Evolutionary conservation across 2,888 invertebrate species (phyloP), one percentile per base, ranked within the genome.

Genomic region (Tetheella fluctuosa): DNA sequence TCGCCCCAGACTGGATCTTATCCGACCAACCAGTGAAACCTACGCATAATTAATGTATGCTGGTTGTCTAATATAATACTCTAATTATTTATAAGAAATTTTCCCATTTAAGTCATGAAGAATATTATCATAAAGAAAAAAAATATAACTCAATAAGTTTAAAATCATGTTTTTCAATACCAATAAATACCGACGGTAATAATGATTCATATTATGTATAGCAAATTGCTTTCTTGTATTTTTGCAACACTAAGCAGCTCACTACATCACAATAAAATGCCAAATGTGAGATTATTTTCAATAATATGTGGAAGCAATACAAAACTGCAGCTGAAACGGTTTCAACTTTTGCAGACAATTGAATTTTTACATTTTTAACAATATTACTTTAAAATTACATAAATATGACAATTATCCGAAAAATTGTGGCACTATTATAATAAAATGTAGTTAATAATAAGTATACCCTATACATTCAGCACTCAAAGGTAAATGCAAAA

Each of bases 261-360:
- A 59, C 37, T 25, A 28, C n/a, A 15, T 23, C 39, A 23, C 28
- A n/a, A 68, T 64, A 61, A 65, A 70, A 77, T 81, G 88, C 88
- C 89, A 88, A 83, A 78, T 78, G 86, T 86, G 90, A 90, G 88
- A 90, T 88, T 79, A 79, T 79, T 80, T 76, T 80, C 76, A 91
- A 91, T 90, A 91, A 91, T 91, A 91, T 91, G 88, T 91, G 91
- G 91, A 91, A 91, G 91, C 87, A 83, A 82, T 83, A 85, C 84
- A 86, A 82, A 84, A 76, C 67, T 70, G 69, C 64, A 65, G 53
- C 58, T 64, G 64, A 42, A 57, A 55, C 39, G 39, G 42, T 48
- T 34, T 55, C 20, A 34, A 48, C 17, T 48, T 48, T 48, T 48
- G 1, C 42, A 48, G 39, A 42, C 39, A 42, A 42, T 17, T 48